phyloP scores from a whole-genome alignment of 2,797 vertebrate genomes.

The Kryptolebias ocellatus region DNA sequence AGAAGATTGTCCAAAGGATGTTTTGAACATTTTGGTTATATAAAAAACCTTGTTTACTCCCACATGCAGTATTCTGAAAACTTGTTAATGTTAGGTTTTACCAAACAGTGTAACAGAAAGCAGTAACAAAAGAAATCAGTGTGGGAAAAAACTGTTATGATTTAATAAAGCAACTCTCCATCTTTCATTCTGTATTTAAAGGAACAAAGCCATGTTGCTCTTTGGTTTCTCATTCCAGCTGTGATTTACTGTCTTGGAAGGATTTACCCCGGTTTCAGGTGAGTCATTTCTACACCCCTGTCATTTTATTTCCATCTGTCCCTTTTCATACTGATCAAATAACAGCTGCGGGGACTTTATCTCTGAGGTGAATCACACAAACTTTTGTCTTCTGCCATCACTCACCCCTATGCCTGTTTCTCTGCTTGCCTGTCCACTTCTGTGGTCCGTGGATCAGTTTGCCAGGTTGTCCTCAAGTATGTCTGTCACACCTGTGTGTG shows the following conservation, averaged over 20 bases:
- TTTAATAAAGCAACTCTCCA: conserved; percentile 19
- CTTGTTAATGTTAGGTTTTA: too few relatives aligned
- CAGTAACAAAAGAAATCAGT: not conserved
- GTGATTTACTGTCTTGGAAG: conserved; percentile 63
- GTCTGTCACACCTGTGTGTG: conserved; percentile 46
- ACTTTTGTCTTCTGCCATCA: conserved; percentile 57
- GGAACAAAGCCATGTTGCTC: conserved; percentile 50
- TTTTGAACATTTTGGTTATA: too few relatives aligned
- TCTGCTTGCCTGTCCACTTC: conserved; percentile 26
- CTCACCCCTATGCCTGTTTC: conserved; percentile 38
- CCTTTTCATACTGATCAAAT: conserved; percentile 64
- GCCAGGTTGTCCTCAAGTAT: conserved; percentile 30
- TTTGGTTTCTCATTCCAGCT: conserved; percentile 31
- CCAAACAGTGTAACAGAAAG: not conserved
- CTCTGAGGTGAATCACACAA: conserved; percentile 56
- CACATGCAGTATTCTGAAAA: too few relatives aligned
- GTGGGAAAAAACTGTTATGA: conserved; percentile 11
- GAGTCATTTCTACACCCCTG: conserved; percentile 37
- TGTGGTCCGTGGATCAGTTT: conserved; percentile 11
- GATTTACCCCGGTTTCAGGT: conserved; percentile 62
- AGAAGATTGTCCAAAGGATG: too few relatives aligned
- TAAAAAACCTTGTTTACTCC: not conserved
- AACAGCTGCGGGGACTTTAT: conserved; percentile 57
- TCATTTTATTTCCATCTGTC: conserved; percentile 57
- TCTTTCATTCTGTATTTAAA: conserved; percentile 20